These are phyloP conservation scores for Anguilla megastoma DNA, from an alignment of 2,797 vertebrate species.

Conservation along the genomic window DNA sequence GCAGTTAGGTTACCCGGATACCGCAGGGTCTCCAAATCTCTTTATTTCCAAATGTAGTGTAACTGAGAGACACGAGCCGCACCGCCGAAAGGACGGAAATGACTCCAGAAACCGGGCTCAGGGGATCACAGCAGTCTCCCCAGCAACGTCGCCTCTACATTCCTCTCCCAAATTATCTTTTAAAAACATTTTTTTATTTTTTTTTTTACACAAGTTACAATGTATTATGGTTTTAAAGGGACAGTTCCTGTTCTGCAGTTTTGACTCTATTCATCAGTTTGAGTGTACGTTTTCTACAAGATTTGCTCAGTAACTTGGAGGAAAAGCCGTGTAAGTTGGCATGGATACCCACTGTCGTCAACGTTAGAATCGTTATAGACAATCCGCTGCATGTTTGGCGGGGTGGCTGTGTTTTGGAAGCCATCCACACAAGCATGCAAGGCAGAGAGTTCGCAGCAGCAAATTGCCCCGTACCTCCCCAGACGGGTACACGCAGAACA, in stretches of 20 bases:
- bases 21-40: constrained; percentile 19
- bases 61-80: constrained; percentile 18
- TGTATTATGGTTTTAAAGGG: background rate
- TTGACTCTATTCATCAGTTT: background rate
- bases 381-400: no score
- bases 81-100: constrained; percentile 7
- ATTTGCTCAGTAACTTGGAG: no score
- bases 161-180: background rate
- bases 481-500: no score
- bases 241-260: background rate
- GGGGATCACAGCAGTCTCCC: constrained; percentile 1
- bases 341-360: no score
- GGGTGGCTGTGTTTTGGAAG: no score
- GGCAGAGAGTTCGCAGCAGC: no score
- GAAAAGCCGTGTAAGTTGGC: no score
- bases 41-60: constrained; percentile 33
- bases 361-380: no score
- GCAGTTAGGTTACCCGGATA: background rate
- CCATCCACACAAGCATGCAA: no score
- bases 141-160: background rate
- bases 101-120: background rate
- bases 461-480: no score
- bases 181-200: no score
- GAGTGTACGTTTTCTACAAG: no score
- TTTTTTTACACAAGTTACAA: background rate